phyloP scores from a whole-genome alignment of 2,797 vertebrate species.

The Pelodytes ibericus region DNA sequence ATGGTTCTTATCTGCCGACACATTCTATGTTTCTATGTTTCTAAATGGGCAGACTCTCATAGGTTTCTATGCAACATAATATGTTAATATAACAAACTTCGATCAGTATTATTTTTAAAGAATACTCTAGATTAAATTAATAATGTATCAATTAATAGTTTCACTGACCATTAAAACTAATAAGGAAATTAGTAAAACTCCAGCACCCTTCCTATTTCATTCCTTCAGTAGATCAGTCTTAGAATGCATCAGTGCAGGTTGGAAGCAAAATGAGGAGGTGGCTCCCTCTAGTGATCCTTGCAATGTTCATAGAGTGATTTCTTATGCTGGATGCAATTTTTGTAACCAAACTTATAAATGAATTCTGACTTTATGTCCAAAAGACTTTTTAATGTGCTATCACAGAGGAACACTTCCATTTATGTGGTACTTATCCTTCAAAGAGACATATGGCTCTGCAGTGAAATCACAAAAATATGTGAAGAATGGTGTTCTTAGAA shows the following conservation, averaged over 20 bases:
- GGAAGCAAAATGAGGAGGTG: slow-evolving; percentile 33
- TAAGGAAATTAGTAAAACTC: too few species aligned
- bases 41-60: too few species aligned
- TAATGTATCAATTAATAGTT: too few species aligned
- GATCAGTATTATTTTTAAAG: too few species aligned
- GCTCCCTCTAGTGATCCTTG: slow-evolving; percentile 75
- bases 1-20: too few species aligned
- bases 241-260: neutral
- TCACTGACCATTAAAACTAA: too few species aligned
- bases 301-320: neutral
- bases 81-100: too few species aligned
- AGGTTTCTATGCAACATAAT: too few species aligned
- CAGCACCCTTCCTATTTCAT: neutral
- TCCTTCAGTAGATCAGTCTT: neutral
- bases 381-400: neutral
- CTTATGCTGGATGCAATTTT: neutral
- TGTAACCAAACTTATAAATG: neutral
- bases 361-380: neutral
- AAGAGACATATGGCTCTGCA: neutral
- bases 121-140: too few species aligned
- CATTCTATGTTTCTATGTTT: too few species aligned
- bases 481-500: too few species aligned
- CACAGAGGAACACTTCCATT: too few species aligned
- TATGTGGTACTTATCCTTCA: neutral
- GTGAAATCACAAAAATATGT: neutral